These are phyloP conservation scores for Hyperoplus immaculatus DNA, from an alignment of 2,797 vertebrate genomes.

Conservation along the genomic window DNA sequence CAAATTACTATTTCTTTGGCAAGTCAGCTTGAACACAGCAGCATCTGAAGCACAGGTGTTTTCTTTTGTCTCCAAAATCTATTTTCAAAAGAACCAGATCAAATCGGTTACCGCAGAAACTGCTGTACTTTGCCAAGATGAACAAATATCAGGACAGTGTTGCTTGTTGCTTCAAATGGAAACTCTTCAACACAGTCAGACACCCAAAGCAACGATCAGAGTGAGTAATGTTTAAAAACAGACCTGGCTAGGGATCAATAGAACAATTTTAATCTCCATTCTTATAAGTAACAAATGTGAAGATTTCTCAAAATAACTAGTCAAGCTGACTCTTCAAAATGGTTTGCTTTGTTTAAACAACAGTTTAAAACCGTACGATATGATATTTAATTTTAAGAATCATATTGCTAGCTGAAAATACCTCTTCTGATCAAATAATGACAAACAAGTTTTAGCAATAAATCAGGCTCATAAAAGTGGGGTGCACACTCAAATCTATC, in stretches of 20 bases:
- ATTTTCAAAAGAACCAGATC: constrained; percentile 45
- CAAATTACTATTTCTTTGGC: constrained; percentile 23
- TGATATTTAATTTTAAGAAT: background rate
- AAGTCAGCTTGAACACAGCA: constrained; percentile 26
- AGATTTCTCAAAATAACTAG: background rate
- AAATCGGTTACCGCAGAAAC: constrained; percentile 36
- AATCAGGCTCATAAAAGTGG: background rate
- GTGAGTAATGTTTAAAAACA: constrained; percentile 4
- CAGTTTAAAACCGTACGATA: background rate
- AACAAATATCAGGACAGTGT: constrained; percentile 35
- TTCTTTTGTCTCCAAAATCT: constrained; percentile 43
- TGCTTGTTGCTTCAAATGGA: constrained; percentile 14
- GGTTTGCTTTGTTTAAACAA: background rate
- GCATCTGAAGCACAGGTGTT: constrained; percentile 39
- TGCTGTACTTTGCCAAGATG: constrained; percentile 22
- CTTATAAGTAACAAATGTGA: background rate
- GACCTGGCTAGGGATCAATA: background rate
- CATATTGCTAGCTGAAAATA: background rate
- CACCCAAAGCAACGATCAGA: constrained; percentile 9
- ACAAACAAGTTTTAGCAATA: background rate
- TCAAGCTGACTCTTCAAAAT: background rate
- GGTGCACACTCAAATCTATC: background rate
- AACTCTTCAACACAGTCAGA: constrained; percentile 22
- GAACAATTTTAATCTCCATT: background rate
- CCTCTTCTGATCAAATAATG: background rate